These are phyloP conservation scores for Rugalucina vietnamica DNA, from an alignment of 2,888 invertebrate genomes.

Conservation along the genomic window DNA sequence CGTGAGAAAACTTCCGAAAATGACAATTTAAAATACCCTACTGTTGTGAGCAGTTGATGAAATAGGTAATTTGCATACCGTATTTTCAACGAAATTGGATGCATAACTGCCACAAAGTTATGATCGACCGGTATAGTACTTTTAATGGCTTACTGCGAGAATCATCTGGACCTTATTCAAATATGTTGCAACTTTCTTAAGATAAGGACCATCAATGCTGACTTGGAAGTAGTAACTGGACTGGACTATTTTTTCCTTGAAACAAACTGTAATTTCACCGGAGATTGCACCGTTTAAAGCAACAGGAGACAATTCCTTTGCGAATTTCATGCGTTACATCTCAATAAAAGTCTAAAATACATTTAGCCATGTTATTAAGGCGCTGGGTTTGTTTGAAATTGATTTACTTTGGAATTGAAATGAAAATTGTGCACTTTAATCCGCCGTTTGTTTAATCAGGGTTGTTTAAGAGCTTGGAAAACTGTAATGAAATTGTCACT, in stretches of 20 bases:
- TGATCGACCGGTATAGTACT: too few relatives aligned
- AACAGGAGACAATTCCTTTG: neutral
- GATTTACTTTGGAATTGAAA: constrained; percentile 10
- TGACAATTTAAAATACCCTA: neutral
- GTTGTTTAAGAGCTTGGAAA: neutral
- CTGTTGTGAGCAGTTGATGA: neutral
- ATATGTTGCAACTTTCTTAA: too few relatives aligned
- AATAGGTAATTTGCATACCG: neutral
- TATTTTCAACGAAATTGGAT: too few relatives aligned
- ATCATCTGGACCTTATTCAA: too few relatives aligned
- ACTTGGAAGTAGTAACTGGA: too few relatives aligned
- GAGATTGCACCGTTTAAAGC: neutral
- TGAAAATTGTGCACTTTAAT: neutral
- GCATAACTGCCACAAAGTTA: too few relatives aligned
- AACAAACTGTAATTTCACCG: too few relatives aligned
- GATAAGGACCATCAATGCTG: too few relatives aligned
- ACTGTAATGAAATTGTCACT: neutral
- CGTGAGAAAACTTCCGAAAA: neutral
- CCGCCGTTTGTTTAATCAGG: neutral
- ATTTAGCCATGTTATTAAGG: neutral
- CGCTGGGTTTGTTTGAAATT: neutral
- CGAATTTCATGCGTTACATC: neutral
- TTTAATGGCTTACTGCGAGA: too few relatives aligned
- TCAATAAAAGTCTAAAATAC: constrained; percentile 11
- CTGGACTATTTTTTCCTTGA: too few relatives aligned